Evolutionary conservation across 1,140 invertebrate genomes (phyloP), one percentile per base, ranked within the genome.

Genomic region (Homalodisca vitripennis): DNA sequence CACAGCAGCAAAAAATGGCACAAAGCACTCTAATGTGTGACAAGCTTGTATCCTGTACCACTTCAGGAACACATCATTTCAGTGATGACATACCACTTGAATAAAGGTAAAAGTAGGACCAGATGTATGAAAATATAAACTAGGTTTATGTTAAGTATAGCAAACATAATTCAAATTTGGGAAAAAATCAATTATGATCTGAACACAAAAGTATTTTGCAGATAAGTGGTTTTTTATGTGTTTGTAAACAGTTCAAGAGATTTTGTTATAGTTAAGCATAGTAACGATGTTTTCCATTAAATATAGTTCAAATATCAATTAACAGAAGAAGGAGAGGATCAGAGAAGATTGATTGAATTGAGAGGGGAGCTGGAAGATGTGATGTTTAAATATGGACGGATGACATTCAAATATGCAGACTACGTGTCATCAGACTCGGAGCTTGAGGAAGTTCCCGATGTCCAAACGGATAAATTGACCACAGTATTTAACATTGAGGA

Each of bases 371-470:
- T 60, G 2, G 55, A 60, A 6, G 55, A 60, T 30, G 22, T 27
- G 10, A 12, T 60, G 26, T 60, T 60, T 30, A 60, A 60, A n/a
- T 60, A 60, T 60, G 55, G 27, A 3, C 55, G 55, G 10, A 2
- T 60, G 10, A 24, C 55, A 12, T 60, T 60, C 27, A 60, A 6
- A 13, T 30, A 60, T 30, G 65, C 60, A 48, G 68, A 72, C 22
- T 48, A 67, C 13, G 71, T 64, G 13, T 70, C 66, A 24, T 71
- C 73, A 31, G 73, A 75, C 41, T 69, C 68, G 32, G 72, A 73
- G 13, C 69, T 74, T 17, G 74, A 74, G 66, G 73, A 74, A 66
- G 72, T 75, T 29, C 29, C 32, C 46, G 71, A 70, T 32, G 2
- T 47, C 0, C 62, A 20, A 27, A 1, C 22, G 57, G 13, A 26